phyloP scores from a whole-genome alignment of 2,797 vertebrate genomes.

The Vireo griseus region DNA sequence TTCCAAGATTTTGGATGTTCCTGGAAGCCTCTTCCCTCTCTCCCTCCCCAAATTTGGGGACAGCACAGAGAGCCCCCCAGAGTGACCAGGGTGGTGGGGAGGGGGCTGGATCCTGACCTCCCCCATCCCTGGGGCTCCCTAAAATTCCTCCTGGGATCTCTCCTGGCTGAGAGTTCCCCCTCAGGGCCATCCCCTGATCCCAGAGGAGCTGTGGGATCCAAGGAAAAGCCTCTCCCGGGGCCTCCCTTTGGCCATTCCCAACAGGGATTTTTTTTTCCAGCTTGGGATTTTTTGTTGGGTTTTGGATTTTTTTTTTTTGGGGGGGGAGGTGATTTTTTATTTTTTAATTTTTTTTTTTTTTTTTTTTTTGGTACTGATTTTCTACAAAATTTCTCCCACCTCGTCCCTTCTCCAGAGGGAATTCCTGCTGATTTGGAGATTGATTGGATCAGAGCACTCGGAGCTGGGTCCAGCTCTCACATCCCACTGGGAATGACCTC shows the following conservation, averaged over 20 bases:
- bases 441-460: background rate
- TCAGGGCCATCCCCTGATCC: accelerated
- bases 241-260: background rate
- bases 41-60: background rate
- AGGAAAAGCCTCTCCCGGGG: background rate
- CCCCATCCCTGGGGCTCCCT: background rate
- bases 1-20: background rate
- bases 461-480: background rate
- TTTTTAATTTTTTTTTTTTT: too few relatives aligned
- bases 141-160: background rate
- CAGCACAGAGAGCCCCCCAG: background rate
- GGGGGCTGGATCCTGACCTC: accelerated
- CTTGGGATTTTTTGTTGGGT: background rate
- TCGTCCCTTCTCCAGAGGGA: background rate
- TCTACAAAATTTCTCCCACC: background rate
- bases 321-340: too few relatives aligned
- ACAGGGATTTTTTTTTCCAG: background rate
- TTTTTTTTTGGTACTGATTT: background rate
- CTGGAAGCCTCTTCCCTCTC: background rate
- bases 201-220: accelerated
- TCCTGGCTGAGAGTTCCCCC: accelerated
- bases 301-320: background rate
- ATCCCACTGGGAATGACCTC: background rate
- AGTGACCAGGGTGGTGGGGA: too few relatives aligned
- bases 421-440: background rate